Evolutionary conservation across 2,113 vertebrate species (phyloP).

Genomic region (Leuciscus idus): DNA sequence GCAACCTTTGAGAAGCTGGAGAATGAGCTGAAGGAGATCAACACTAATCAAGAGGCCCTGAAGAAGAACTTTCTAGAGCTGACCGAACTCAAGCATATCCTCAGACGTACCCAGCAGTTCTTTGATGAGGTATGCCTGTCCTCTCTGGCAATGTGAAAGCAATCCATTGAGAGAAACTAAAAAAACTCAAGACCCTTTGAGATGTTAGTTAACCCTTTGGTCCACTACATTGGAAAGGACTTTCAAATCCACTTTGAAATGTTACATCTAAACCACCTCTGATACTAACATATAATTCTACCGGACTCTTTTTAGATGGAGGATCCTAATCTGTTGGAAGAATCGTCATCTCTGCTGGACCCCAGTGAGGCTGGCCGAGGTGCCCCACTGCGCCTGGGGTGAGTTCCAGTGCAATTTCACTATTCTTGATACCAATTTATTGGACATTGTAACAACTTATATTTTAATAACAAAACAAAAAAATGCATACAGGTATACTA

Average conservation of each 20-base stretch:
- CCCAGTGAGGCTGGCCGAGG: slow-evolving; percentile 92
- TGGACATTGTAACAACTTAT: not conserved
- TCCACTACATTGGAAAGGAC: not conserved
- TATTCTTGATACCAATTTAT: not conserved
- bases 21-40: slow-evolving; percentile 98
- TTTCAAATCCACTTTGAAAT: not conserved
- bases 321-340: slow-evolving; percentile 97
- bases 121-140: slow-evolving; percentile 95
- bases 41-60: slow-evolving; percentile 98
- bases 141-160: not conserved
- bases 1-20: slow-evolving; percentile 99
- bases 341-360: slow-evolving; percentile 95
- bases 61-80: slow-evolving; percentile 98
- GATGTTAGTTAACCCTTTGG: not conserved
- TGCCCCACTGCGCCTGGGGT: slow-evolving; percentile 93
- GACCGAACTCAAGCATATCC: slow-evolving; percentile 96
- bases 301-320: slow-evolving; percentile 92
- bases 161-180: not conserved
- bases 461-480: no score
- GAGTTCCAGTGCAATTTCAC: slow-evolving; percentile 46
- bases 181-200: not conserved
- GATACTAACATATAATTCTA: not conserved
- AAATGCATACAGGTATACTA: no score
- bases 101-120: slow-evolving; percentile 97
- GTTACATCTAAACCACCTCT: not conserved